Evolutionary conservation across 2,888 invertebrate genomes (phyloP), one percentile per base, ranked within the genome.

Genomic region (Ectemnius lituratus): DNA sequence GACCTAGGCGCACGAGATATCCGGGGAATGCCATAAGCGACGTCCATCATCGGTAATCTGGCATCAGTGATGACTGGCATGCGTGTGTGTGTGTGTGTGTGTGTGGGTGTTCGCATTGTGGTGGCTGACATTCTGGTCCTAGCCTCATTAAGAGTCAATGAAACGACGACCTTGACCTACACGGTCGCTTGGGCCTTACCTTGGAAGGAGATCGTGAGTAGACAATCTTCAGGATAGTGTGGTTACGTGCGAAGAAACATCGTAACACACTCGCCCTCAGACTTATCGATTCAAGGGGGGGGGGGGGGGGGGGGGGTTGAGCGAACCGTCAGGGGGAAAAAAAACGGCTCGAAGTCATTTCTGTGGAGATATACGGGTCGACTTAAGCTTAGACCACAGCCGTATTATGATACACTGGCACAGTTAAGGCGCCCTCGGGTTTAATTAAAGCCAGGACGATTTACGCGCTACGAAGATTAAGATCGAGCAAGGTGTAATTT

Each of bases 121-220:
- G 75, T 73, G 77, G 78, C 76, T 72, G 70, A 64, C 73, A 81
- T 81, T 81, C 81, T 82, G 74, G 76, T 79, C 81, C 71, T 63
- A 56, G 67, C 2, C 74, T 84, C 78, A 83, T 84, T 84, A 84
- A 81, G 84, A 84, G 81, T 84, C 84, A 83, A 83, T 80, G 78
- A 80, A 81, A 76, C 47, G 47, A 63, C 56, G 77, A 79, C 79
- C 81, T 81, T 79, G 81, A 83, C 77, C 79, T 58, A 27, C 46
- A 49, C 52, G 20, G 59, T 57, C 56, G 11, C 6, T 5, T 11
- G 62, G 58, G 45, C 62, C 67, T 70, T 58, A 56, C 46, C 66
- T 69, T 68, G 65, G 69, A 82, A 74, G 76, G 61, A 45, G 49
- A 28, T 11, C 3, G 59, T 23, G 57, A 18, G 23, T 13, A 58